Evolutionary conservation across 2,113 vertebrate genomes (phyloP), one percentile per base, ranked within the genome.

Genomic region (Spheniscus mendiculus): DNA sequence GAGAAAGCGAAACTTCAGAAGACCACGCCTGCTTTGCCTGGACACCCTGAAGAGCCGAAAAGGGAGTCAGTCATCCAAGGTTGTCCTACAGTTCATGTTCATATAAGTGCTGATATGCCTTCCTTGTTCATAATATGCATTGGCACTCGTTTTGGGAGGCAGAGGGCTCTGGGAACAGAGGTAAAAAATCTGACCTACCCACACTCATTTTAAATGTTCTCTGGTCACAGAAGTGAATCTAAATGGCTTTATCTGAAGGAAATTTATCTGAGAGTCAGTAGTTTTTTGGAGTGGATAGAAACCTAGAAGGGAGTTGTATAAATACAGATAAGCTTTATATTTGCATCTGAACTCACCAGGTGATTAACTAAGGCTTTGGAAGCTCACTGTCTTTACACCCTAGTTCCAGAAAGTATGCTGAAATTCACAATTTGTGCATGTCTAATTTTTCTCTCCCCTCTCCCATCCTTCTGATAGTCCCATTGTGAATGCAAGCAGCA

Each of bases 401-500:
- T 40, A 62, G 9, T 32, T 78, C 49, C 58, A 87, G 63, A 72
- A 86, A 87, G 22, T n/a, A 44, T 23, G 15, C 56, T 65, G 34
- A 92, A 87, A 88, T 74, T 30, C 58, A 50, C 20, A 59, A 19
- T 62, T 44, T 38, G 8, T 34, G 19, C 76, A 53, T 0, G 1
- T 23, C 56, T 95, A 30, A 92, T 86, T 89, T 80, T n/a, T 45
- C 21, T 83, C 11, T 76, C 16, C 21, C 17, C 29, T 87, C 18
- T 91, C 50, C 40, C 84, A 58, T 72, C 36, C 82, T 58, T 96
- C 16, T 87, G 45, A 59, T 92, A 99, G 99, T 99, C 98, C 84
- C 99, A 99, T 97, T 99, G 99, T 19, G 98, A 99, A 92, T 99
- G 99, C 97, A 98, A 98, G 83, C 93, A 98, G 29, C 99, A 99